These are phyloP conservation scores for Cisticola juncidis DNA, from an alignment of 2,113 vertebrate species.

Conservation along the genomic window DNA sequence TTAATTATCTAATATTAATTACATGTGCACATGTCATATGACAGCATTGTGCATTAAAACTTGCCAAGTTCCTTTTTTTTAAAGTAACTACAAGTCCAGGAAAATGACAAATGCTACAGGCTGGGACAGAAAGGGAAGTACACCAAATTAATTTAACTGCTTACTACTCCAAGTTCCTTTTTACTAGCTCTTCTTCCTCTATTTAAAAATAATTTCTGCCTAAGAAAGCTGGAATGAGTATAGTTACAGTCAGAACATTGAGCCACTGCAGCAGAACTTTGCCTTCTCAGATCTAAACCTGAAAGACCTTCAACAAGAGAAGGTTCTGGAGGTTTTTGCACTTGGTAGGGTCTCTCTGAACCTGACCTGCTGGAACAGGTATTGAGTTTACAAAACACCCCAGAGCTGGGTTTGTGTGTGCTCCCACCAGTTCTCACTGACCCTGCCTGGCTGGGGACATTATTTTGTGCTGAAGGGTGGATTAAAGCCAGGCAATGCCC, in stretches of 20 bases:
- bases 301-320: not conserved
- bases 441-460: not conserved
- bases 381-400: not conserved
- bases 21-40: not conserved
- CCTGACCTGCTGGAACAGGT: not conserved
- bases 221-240: not conserved
- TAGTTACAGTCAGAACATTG: rapidly evolving
- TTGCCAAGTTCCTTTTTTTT: not conserved
- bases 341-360: not conserved
- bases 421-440: not conserved
- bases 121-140: not conserved
- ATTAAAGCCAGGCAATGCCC: not conserved
- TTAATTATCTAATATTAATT: not conserved
- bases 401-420: not conserved
- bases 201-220: not conserved
- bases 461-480: not conserved
- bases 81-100: not conserved
- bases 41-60: not conserved
- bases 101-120: not conserved
- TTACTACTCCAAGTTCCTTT: not conserved
- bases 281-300: not conserved
- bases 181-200: not conserved
- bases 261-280: not conserved
- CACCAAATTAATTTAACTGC: not conserved
- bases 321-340: not conserved